Evolutionary conservation across 2,888 invertebrate species (phyloP), one percentile per base, ranked within the genome.

Genomic region (Drosophila kuntzei): DNA sequence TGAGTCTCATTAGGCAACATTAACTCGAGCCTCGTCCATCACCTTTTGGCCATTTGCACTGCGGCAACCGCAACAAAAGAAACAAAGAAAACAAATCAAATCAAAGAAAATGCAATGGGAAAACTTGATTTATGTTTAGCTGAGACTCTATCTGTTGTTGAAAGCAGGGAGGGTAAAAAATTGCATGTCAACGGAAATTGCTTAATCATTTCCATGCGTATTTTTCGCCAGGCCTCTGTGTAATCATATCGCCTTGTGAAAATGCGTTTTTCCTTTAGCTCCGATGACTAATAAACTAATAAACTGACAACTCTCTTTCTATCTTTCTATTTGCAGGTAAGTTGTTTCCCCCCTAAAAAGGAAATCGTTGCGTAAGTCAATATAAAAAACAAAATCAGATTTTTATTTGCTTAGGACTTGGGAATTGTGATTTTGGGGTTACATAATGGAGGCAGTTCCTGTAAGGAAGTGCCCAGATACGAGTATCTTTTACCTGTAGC

Each of bases 331-430:
- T 68, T 70, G 9, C 79, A 85, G 87, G 84, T 87, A 85, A 78
- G 86, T 87, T 63, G 47, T 47, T 72, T 57, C 49, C 16, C 46
- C 51, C 2, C 37, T 16, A 22, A 29, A 60, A 72, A 75, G 76
- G 85, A 87, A 85, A 75, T 82, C 75, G 67, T 85, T 85, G 75
- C 73, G 80, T 80, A 78, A 87, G 82, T 87, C 83, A 85, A 84
- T 87, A 32, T 3, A 50, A 22, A 20, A 29, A n/a, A n/a, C 29
- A 12, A 18, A 49, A 37, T 25, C 63, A 43, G 16, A 50, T 57
- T 44, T 22, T 32, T 84, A 66, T 83, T 83, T 87, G 61, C 50
- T 81, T 83, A 83, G 87, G 87, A 87, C 67, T 59, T 68, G 32
- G 27, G 12, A 11, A 6, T 14, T 47, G 11, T 20, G 34, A 34